Base-by-base conservation (phyloP, 2,113 vertebrate species). In the Todiramphus saurophagus region DNA sequence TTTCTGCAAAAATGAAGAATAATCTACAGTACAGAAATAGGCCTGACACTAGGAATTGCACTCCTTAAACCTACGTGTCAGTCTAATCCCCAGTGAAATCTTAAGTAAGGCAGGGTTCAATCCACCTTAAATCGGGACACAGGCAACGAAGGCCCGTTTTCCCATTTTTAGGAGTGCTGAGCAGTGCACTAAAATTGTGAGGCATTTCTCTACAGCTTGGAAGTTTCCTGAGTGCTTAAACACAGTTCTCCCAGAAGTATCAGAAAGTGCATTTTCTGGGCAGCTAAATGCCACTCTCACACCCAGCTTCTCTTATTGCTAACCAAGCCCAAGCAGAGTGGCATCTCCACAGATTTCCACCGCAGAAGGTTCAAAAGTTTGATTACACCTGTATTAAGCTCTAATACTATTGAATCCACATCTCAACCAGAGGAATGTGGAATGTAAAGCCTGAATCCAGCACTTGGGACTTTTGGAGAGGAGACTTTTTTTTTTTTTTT, bases 1-100 rank as follows among this genome's bases (percentile, higher is more conserved):
- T 96, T 97, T 95, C 94, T 95, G 69, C 46, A 96, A 89, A 96
- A 92, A 89, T 86, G 75, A 93, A 81, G 83, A 96, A 91, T 91
- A 95, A 97, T 48, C 89, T 81, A 86, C 72, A 70, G 74, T 78
- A 87, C 60, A 92, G 86, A 94, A 95, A 96, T 81, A 64, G 64
- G 62, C 37, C 67, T 96, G 91, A 94, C 88, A 88, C 0, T 68
- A 69, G 64, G 83, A 87, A 95, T 88, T 95, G 66, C 84, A 62
- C 53, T 92, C 64, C 76, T 86, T 96, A 85, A 75, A 76, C 62
- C 27, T 80, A 88, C 94, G 75, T 70, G 89, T 88, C 94, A 94
- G 41, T 56, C 39, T 85, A 92, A 91, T 81, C 48, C 68, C 11
- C 60, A 77, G 67, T 64, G 91, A 96, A 94, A 95, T 74, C 69